Conservation (phyloP, 2,113 vertebrate species). For the Vimba vimba region DNA sequence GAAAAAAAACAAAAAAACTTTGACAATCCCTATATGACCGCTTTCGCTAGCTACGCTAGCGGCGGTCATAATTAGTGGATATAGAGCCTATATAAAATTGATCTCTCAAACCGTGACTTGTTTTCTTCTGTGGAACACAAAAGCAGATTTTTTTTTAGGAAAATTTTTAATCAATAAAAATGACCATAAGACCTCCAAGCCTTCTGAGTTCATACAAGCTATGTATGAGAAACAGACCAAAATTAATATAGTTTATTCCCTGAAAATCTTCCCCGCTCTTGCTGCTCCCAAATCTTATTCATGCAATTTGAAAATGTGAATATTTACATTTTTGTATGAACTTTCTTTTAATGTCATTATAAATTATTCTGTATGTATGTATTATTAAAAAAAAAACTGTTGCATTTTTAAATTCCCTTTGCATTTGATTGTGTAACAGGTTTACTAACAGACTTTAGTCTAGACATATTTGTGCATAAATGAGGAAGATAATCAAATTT, state of each 20-base stretch:
- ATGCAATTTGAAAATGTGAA: background rate
- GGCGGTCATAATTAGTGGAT: no score
- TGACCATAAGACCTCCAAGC: background rate
- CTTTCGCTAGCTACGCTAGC: no score
- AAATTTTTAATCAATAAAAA: no score
- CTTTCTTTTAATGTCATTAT: background rate
- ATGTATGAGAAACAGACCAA: background rate
- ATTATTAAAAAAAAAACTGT: background rate
- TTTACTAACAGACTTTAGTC: background rate
- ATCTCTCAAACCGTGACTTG: background rate
- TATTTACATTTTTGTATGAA: background rate
- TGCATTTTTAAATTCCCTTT: background rate
- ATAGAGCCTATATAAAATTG: no score
- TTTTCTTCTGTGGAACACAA: background rate
- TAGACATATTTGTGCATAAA: no score
- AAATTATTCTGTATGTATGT: background rate
- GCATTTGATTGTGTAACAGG: background rate
- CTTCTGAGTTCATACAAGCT: background rate
- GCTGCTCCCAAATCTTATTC: background rate
- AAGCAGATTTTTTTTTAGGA: no score
- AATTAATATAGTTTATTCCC: no score
- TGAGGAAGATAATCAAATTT: no score
- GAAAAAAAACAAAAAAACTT: no score
- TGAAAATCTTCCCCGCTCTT: no score
- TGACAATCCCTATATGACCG: no score